phyloP scores from a whole-genome alignment of 2,113 vertebrate species.

The Agapornis roseicollis region DNA sequence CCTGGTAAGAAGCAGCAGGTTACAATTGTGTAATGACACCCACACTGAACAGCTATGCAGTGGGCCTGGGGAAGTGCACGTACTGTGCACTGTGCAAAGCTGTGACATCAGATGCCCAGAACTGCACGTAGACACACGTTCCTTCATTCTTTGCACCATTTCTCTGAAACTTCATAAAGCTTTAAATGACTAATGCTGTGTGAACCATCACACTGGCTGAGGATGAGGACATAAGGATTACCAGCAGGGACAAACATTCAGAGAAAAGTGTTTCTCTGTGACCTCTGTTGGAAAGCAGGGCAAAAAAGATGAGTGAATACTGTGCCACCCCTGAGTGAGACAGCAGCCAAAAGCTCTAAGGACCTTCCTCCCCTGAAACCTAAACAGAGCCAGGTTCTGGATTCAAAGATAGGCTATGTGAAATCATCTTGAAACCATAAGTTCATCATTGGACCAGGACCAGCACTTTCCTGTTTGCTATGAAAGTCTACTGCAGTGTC shows the following conservation, averaged over 20 bases:
- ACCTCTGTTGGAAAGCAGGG: background rate
- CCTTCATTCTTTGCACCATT: background rate
- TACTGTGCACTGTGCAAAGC: background rate
- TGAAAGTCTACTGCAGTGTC: background rate
- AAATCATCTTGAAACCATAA: background rate
- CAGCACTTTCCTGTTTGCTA: background rate
- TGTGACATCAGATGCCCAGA: background rate
- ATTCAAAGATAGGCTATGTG: background rate
- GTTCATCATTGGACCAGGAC: background rate
- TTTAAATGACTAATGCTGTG: background rate
- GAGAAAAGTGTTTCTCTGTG: background rate
- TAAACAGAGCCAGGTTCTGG: background rate
- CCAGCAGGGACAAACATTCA: background rate
- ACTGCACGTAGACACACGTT: fast-evolving
- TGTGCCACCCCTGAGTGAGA: background rate
- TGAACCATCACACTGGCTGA: fast-evolving
- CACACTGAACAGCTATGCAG: background rate
- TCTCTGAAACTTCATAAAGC: background rate
- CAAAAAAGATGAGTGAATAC: background rate
- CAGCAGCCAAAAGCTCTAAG: background rate
- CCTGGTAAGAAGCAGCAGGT: background rate
- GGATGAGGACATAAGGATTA: fast-evolving
- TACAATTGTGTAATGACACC: fast-evolving
- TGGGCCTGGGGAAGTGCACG: fast-evolving
- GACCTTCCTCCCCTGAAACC: background rate